Evolutionary conservation across 2,888 invertebrate species (phyloP).

Genomic region (Xanthorhoe designata): DNA sequence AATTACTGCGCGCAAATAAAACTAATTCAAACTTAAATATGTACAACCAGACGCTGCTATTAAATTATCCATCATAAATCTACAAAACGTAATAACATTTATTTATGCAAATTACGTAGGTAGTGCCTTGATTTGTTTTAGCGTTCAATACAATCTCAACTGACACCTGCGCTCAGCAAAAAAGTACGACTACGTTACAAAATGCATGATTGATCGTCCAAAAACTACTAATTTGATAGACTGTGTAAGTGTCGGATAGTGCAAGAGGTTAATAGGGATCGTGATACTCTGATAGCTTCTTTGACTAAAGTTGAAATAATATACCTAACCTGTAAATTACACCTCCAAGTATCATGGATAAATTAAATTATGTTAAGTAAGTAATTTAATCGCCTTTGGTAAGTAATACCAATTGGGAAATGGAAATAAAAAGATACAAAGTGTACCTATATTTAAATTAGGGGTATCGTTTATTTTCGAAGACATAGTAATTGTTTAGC

Average conservation of each 20-base stretch:
- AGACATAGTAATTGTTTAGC: constrained; percentile 17
- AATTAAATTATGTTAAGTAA: background rate
- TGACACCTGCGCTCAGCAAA: constrained; percentile 35
- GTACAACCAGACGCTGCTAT: constrained; percentile 38
- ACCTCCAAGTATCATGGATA: background rate
- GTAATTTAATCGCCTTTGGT: constrained; percentile 1
- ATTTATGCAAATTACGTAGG: constrained; percentile 42
- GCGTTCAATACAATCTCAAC: constrained; percentile 26
- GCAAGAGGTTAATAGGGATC: constrained; percentile 3
- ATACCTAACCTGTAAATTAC: background rate
- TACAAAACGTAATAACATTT: constrained; percentile 44
- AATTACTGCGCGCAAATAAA: constrained; percentile 53
- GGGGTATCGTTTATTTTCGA: constrained; percentile 7
- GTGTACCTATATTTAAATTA: background rate
- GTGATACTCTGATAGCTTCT: constrained; percentile 5
- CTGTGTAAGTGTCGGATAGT: constrained; percentile 8
- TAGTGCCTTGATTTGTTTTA: constrained; percentile 46
- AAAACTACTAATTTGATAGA: constrained; percentile 17
- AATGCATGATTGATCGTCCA: constrained; percentile 5
- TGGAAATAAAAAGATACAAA: background rate
- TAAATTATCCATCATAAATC: constrained; percentile 49
- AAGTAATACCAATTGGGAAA: background rate
- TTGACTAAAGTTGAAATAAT: background rate
- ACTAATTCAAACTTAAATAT: constrained; percentile 49
- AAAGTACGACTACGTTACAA: constrained; percentile 13